Base-by-base conservation (phyloP, 2,113 vertebrate species). In the Enhydra lutris region DNA sequence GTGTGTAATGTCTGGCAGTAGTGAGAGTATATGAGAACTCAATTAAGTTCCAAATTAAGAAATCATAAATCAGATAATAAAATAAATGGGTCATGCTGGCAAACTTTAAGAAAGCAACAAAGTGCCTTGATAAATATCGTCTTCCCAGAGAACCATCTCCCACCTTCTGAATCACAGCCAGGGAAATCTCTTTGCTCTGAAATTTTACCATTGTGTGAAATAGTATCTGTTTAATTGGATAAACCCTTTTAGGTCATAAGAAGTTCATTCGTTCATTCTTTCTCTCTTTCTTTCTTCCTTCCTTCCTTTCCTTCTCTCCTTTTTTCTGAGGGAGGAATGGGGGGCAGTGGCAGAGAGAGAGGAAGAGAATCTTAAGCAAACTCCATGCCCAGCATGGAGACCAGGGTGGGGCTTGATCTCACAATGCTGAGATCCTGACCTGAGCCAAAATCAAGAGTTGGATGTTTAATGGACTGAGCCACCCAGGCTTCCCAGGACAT, bases 41-140 rank as follows among this genome's bases (percentile, higher is more conserved):
- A 1, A 86, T 91, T 94, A 95, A 94, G 52, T 97, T 94, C 76
- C 94, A 88, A 86, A 96, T 95, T 93, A 94, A 98, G 91, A 93
- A 95, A 83, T 97, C 94, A 94, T 13, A 94, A 91, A 91, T 71
- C 93, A 86, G 57, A 94, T 88, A 87, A 95, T 97, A 96, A 97
- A 94, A 85, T 82, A 93, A 98, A 95, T 95, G 88, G 92, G 42
- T 89, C 82, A 42, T 59, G 83, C 47, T 95, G 71, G 90, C 81
- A 73, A 78, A 78, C 84, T 80, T 79, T 83, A 67, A 89, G 29
- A 87, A 47, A 94, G 47, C 63, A 85, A 92, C 74, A 73, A 52
- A 96, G 76, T 63, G 36, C 55, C 59, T 61, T 50, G 73, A 90
- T 97, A 94, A 97, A 89, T 52, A 96, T 95, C 85, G 89, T 97